A percentile compares a stretch with the other conserved stretches of the same genome.
Evolutionary conservation across 2,113 vertebrate genomes (phyloP).

Genomic region (Theristicus caerulescens): DNA sequence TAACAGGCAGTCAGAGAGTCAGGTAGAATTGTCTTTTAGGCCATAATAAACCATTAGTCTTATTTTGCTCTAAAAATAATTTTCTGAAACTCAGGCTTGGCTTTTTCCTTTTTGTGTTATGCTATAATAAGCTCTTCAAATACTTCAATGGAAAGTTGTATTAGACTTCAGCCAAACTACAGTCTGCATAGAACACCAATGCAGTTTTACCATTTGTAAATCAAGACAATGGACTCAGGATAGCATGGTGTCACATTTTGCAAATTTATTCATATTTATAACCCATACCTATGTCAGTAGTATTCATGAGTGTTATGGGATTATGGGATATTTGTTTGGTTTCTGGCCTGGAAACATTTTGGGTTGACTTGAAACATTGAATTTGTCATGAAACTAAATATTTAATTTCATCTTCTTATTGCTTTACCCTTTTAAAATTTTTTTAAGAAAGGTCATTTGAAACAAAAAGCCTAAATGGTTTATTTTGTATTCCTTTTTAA

Average conservation of each 20-base stretch:
- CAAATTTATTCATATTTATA: slow-evolving; percentile 3
- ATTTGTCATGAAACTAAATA: slow-evolving; percentile 33
- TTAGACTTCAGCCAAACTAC: background rate
- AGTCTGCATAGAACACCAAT: background rate
- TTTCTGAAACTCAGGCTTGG: background rate
- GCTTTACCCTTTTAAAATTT: slow-evolving; percentile 27
- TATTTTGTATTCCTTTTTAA: background rate
- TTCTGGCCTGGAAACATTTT: slow-evolving; percentile 41
- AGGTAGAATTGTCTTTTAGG: background rate
- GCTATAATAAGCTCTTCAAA: background rate
- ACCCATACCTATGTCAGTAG: background rate
- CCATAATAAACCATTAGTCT: background rate
- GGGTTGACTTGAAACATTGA: slow-evolving; percentile 5
- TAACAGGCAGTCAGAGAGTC: background rate
- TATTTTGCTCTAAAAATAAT: slow-evolving; percentile 11
- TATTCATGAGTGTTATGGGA: background rate
- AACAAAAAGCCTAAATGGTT: slow-evolving; percentile 29
- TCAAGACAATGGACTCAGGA: background rate
- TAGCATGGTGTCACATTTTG: background rate
- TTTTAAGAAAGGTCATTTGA: slow-evolving; percentile 13
- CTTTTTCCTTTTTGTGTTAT: background rate
- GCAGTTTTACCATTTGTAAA: background rate
- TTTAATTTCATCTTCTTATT: slow-evolving; percentile 31
- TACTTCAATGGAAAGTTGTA: background rate
- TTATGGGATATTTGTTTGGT: slow-evolving; percentile 7